phyloP scores from a whole-genome alignment of 1,140 invertebrate species.

The Ceratina calcarata region DNA sequence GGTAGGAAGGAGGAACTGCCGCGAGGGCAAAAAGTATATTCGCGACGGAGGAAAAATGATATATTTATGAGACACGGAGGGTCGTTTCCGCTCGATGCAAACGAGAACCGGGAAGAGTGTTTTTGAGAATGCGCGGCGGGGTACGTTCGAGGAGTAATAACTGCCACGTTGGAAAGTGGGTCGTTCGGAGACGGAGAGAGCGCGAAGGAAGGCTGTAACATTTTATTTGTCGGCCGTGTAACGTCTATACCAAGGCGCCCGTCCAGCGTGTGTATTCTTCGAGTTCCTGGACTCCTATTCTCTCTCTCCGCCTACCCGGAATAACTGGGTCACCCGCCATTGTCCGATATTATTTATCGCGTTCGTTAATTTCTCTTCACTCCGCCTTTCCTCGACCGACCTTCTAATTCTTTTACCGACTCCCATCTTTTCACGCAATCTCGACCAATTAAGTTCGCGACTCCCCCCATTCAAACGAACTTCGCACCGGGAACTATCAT shows the following conservation, averaged over 20 bases:
- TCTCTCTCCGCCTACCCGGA: not conserved
- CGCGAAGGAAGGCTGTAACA: slow-evolving; percentile 26
- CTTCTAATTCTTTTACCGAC: slow-evolving; percentile 2
- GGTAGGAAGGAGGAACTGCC: no score
- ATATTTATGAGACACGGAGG: slow-evolving; percentile 37
- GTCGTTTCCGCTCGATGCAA: slow-evolving; percentile 38
- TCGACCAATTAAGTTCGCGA: slow-evolving; percentile 28
- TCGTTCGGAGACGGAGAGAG: slow-evolving; percentile 23
- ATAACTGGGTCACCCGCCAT: slow-evolving; percentile 47
- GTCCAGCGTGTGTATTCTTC: slow-evolving; percentile 10
- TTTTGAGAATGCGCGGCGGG: slow-evolving; percentile 14
- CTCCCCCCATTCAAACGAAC: slow-evolving; percentile 6
- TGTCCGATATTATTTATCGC: slow-evolving; percentile 59
- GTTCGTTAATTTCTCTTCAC: slow-evolving; percentile 36
- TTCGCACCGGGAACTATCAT: not conserved
- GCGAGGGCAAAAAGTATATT: not conserved
- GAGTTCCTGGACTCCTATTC: not conserved
- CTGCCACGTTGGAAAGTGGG: slow-evolving; percentile 43
- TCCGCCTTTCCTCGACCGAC: not conserved
- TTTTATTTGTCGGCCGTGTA: slow-evolving; percentile 45
- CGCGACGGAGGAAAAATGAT: slow-evolving; percentile 27
- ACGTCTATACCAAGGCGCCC: slow-evolving; percentile 23
- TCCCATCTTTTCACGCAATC: slow-evolving; percentile 12
- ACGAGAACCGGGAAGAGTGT: slow-evolving; percentile 23
- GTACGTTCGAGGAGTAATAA: slow-evolving; percentile 34